These are phyloP conservation scores for Micronycteris hirsuta DNA, from an alignment of 2,113 vertebrate genomes.

Conservation along the genomic window DNA sequence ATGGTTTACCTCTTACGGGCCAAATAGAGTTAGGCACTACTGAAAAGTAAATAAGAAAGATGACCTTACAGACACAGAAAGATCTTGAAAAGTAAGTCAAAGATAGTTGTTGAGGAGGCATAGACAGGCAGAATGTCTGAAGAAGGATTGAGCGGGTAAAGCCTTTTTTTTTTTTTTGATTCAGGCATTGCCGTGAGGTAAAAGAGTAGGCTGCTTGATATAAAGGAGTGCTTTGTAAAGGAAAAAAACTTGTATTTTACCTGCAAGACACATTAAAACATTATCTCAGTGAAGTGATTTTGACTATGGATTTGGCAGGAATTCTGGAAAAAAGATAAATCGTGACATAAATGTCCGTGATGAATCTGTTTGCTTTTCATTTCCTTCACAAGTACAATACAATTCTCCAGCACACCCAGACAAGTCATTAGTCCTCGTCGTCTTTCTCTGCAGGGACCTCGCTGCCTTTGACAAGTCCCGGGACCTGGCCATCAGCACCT, in stretches of 20 bases:
- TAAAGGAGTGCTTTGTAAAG: background rate
- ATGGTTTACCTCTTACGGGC: background rate
- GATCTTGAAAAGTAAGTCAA: conserved; percentile 15
- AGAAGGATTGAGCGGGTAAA: background rate
- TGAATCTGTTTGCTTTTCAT: background rate
- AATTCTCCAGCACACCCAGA: background rate
- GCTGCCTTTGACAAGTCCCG: conserved; percentile 87
- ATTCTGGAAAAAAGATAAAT: background rate
- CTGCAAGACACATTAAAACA: background rate
- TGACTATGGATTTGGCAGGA: background rate
- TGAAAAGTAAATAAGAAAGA: background rate
- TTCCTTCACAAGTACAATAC: background rate
- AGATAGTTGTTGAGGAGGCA: background rate
- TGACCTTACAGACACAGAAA: background rate
- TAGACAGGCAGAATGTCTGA: background rate
- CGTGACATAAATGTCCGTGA: background rate
- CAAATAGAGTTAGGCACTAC: background rate
- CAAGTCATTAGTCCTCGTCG: background rate
- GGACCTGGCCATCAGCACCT: conserved; percentile 83
- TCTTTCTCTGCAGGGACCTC: conserved; percentile 85
- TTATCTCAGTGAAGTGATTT: background rate
- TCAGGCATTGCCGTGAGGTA: background rate
- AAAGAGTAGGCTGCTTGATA: background rate
- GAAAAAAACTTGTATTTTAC: background rate
- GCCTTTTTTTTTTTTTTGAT: background rate